A percentile compares a stretch with the other conserved stretches of the same genome.
Conservation (phyloP, 2,888 invertebrate species). For the Mythimna impura region DNA sequence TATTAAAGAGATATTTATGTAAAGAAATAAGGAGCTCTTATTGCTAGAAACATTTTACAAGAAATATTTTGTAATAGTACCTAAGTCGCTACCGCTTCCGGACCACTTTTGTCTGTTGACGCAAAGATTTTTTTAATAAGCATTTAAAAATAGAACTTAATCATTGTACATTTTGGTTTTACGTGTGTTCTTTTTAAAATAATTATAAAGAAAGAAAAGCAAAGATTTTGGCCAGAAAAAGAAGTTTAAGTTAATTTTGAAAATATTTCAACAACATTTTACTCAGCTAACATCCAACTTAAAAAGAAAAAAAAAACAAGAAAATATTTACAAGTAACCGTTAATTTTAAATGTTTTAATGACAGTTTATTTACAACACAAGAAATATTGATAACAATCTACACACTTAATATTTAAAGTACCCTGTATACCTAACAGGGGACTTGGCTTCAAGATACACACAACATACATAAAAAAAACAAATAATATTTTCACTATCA, state of each 20-base stretch:
- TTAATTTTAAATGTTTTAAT: slow-evolving; percentile 39
- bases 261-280: slow-evolving; percentile 9
- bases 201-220: slow-evolving; percentile 19
- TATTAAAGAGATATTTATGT: too few relatives aligned
- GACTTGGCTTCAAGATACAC: slow-evolving; percentile 6
- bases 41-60: too few relatives aligned
- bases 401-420: slow-evolving; percentile 30
- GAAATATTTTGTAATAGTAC: neutral
- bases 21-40: too few relatives aligned
- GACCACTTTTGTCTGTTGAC: neutral
- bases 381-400: neutral
- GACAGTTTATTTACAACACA: slow-evolving; percentile 37
- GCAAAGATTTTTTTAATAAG: neutral
- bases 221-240: slow-evolving; percentile 44
- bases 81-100: slow-evolving; percentile 2
- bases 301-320: neutral
- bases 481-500: neutral
- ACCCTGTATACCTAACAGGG: slow-evolving; percentile 39
- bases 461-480: slow-evolving; percentile 19
- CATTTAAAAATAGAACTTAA: neutral
- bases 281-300: neutral
- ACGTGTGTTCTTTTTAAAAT: slow-evolving; percentile 12
- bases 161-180: slow-evolving; percentile 7
- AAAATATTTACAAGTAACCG: slow-evolving; percentile 21
- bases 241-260: slow-evolving; percentile 26